Percentiles rank a stretch among this genome's conserved stretches.
Conservation (phyloP, 2,888 invertebrate genomes). For the Tricholauxania praeusta region DNA sequence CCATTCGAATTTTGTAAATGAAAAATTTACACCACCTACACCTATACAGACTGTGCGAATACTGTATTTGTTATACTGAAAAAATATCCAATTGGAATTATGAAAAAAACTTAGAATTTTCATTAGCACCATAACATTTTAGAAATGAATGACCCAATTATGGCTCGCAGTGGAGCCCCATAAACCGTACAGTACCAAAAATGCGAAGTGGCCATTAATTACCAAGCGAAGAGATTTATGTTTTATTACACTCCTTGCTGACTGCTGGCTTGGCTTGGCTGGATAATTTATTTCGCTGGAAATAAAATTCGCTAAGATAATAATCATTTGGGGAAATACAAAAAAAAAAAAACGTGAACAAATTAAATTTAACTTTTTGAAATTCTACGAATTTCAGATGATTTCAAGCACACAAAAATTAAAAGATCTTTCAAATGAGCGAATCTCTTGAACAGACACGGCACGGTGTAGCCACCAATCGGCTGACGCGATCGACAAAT, state of each 20-base stretch:
- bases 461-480: constrained; percentile 49
- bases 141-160: constrained; percentile 49
- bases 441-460: constrained; percentile 25
- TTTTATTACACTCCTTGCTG: constrained; percentile 11
- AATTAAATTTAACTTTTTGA: constrained; percentile 29
- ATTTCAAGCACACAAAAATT: constrained; percentile 48
- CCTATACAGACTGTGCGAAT: too few relatives aligned
- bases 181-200: constrained; percentile 14
- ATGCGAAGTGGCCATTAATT: constrained; percentile 48
- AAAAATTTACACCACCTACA: too few relatives aligned
- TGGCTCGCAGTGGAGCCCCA: constrained; percentile 16
- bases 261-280: constrained; percentile 19
- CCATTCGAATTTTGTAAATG: too few relatives aligned
- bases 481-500: constrained; percentile 59
- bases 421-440: constrained; percentile 58
- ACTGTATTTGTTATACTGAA: too few relatives aligned
- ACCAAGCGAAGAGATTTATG: constrained; percentile 34
- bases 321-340: constrained; percentile 41
- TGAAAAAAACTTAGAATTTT: too few relatives aligned
- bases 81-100: too few relatives aligned
- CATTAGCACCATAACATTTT: background rate
- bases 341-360: constrained; percentile 18
- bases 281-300: constrained; percentile 41
- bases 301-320: constrained; percentile 40
- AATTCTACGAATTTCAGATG: constrained; percentile 45